Evolutionary conservation across 2,888 invertebrate genomes (phyloP).

Genomic region (Aporophyla lueneburgensis): DNA sequence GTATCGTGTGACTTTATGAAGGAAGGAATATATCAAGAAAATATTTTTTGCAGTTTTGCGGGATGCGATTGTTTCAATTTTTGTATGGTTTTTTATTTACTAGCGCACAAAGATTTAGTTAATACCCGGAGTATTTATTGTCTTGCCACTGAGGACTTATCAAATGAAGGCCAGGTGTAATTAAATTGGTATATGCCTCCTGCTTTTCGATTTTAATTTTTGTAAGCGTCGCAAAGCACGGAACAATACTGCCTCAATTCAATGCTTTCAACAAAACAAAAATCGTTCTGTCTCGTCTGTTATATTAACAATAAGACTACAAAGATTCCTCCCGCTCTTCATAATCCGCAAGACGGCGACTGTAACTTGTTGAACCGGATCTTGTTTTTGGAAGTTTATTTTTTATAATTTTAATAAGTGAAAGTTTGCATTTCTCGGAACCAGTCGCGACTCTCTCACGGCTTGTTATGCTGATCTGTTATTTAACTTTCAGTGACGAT

Average conservation of each 20-base stretch:
- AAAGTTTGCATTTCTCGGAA: conserved; percentile 85
- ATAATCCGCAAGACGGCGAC: conserved; percentile 67
- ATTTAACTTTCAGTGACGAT: conserved; percentile 83
- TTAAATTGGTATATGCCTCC: conserved; percentile 3
- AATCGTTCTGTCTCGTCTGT: conserved; percentile 22
- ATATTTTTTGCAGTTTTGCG: not conserved
- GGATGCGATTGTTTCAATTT: not conserved
- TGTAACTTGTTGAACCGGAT: conserved; percentile 79
- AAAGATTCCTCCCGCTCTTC: conserved; percentile 61
- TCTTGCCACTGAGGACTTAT: not conserved
- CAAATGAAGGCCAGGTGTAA: not conserved
- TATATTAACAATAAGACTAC: conserved; percentile 38
- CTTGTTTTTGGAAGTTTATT: conserved; percentile 76
- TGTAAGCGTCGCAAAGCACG: not conserved
- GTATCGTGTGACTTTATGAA: conserved; percentile 16
- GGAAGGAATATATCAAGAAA: conserved; percentile 3
- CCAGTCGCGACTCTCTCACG: conserved; percentile 81
- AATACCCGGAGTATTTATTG: not conserved
- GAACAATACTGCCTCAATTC: not conserved
- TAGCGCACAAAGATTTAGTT: not conserved
- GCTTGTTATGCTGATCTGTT: conserved; percentile 79
- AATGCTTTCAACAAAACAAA: conserved; percentile 23
- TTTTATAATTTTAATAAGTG: conserved; percentile 76
- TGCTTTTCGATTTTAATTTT: not conserved
- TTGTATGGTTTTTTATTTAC: not conserved